Evolutionary conservation across 1,140 invertebrate genomes (phyloP), one percentile per base, ranked within the genome.

Genomic region (Triops cancriformis): DNA sequence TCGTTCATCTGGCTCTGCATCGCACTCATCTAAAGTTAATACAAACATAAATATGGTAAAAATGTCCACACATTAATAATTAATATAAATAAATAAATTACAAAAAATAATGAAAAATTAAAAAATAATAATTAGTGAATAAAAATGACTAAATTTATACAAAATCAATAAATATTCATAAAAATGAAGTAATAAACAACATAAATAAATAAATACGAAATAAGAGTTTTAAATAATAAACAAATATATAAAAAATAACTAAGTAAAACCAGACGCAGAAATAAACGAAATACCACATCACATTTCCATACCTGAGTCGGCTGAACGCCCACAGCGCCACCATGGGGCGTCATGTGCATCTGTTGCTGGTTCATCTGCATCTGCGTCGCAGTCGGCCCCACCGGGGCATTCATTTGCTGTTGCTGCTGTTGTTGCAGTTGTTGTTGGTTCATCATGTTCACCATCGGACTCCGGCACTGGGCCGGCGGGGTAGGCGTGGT

Each of bases 1-100:
- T 78, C 77, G n/a, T 64, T 45, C 73, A 78, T 73, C 74, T 78
- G 77, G 64, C 43, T 78, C 72, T 78, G 77, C 42, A 73, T 74
- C 14, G 77, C 28, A 23, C 12, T 73, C 72, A 78, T 78, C 77
- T 78, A 42, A 18, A 64, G 14, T 23, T 0, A 64, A 64, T 5
- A 23, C 18, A n/a, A n/a, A n/a, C n/a, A n/a, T n/a, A n/a, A n/a
- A n/a, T n/a, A n/a, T n/a, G n/a, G n/a, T n/a, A n/a, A n/a, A n/a
- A n/a, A n/a, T n/a, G n/a, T n/a, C n/a, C n/a, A n/a, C n/a, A n/a
- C n/a, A n/a, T n/a, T n/a, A 37, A 37, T 7, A 37, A 37, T 37
- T 37, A 37, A 37, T 37, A 4, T 7, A 37, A 4, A 37, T 37
- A n/a, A n/a, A n/a, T 37, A 37, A 2, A 4, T 37, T 37, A 7